Evolutionary conservation across 2,113 vertebrate genomes (phyloP), one percentile per base, ranked within the genome.

Genomic region (Hylia prasina): DNA sequence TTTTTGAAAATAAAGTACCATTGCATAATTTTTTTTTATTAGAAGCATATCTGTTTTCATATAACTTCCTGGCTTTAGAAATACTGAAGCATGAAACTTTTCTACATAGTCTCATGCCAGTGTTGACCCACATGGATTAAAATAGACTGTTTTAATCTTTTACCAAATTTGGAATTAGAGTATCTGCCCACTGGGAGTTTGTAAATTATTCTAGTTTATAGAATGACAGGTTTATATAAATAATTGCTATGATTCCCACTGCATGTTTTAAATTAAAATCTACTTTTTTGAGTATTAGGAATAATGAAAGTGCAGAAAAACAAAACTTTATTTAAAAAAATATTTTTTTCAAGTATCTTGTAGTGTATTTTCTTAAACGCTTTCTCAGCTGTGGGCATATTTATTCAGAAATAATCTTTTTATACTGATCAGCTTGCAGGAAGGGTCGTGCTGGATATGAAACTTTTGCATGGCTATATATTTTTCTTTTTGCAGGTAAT

Each of bases 101-200:
- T 98, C 97, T 97, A 96, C 98, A 91, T 97, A 96, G 97, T 98
- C 93, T 97, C 91, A 96, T 98, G 98, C 98, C 98, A 98, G n/a
- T 98, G 98, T 98, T 98, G 98, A 98, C 98, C 98, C 97, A 97
- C 95, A 94, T 97, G 97, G 98, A 98, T 98, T 98, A 97, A 98
- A 98, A 98, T 98, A 98, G 96, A 94, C 83, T 84, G 97, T 91
- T 98, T 98, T 98, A 97, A 98, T 96, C 97, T 96, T 96, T 99
- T 98, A 98, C 98, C 98, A 99, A 99, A 99, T 99, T 98, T 98
- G 98, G 98, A 98, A 98, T 98, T 98, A 98, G 93, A 96, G 13
- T 95, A 93, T 98, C 97, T 97, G 50, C 95, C 97, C 97, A 96
- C 96, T 97, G 96, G 97, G 98, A 96, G 97, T 98, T 97, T 97